Evolutionary conservation across 2,797 vertebrate genomes (phyloP).

Genomic region (Bovichtus variegatus): DNA sequence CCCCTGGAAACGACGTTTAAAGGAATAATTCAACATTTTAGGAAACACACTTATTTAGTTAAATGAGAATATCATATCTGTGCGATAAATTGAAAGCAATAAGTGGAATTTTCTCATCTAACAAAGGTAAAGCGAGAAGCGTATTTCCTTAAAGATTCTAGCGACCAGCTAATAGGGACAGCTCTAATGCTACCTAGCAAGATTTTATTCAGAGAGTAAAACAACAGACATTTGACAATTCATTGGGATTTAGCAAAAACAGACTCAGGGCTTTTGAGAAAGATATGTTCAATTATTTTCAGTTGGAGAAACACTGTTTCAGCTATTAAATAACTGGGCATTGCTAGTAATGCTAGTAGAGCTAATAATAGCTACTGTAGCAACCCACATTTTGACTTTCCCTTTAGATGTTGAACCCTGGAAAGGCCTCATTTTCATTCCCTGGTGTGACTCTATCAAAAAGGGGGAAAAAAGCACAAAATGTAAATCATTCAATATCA

Average conservation of each 20-base stretch:
- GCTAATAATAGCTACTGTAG: not conserved
- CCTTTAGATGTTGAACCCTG: not conserved
- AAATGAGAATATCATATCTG: not conserved
- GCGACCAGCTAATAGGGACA: not conserved
- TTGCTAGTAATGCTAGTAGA: not conserved
- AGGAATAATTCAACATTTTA: not conserved
- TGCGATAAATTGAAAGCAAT: too few species aligned
- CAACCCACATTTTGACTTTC: not conserved
- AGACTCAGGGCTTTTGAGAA: not conserved
- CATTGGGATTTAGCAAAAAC: not conserved
- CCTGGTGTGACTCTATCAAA: conserved; percentile 13
- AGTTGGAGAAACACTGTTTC: not conserved
- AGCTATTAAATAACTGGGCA: not conserved
- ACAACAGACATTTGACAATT: not conserved
- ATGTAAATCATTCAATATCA: conserved; percentile 43
- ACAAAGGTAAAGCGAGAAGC: not conserved
- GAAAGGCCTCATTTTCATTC: conserved; percentile 10
- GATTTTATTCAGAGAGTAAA: not conserved
- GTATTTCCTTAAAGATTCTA: too few species aligned
- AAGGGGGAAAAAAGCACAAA: conserved; percentile 21
- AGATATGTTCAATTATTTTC: not conserved
- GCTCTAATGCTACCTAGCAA: not conserved
- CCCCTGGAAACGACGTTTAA: not conserved
- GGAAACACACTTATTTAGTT: not conserved
- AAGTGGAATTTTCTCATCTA: not conserved